These are phyloP conservation scores for Pogonus chalceus DNA, from an alignment of 1,140 invertebrate species.

Conservation along the genomic window DNA sequence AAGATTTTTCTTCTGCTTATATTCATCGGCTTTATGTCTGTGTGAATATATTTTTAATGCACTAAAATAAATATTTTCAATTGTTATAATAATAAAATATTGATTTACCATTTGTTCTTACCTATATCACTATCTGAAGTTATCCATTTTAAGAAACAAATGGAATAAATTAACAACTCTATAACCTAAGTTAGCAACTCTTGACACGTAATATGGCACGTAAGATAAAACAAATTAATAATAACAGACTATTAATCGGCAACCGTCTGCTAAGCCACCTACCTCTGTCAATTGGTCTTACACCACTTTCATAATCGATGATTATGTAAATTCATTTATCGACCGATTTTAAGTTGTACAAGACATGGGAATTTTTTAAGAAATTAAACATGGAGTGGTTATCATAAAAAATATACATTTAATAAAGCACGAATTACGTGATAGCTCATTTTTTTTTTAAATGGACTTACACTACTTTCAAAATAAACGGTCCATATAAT, in stretches of 20 bases:
- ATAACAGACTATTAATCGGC: neutral
- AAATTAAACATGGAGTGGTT: constrained; percentile 8
- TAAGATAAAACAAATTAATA: constrained; percentile 7
- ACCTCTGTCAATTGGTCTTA: constrained; percentile 9
- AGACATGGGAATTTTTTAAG: constrained; percentile 10
- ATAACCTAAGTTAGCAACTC: constrained; percentile 8
- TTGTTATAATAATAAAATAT: constrained; percentile 20
- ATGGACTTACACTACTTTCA: neutral
- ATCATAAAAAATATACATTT: constrained; percentile 11
- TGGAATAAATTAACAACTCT: constrained; percentile 5
- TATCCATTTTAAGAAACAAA: constrained; percentile 14
- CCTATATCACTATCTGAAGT: constrained; percentile 20
- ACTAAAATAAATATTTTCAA: constrained; percentile 21
- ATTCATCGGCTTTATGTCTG: constrained; percentile 20
- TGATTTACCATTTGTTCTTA: constrained; percentile 16
- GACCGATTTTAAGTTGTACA: constrained; percentile 11
- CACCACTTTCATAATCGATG: constrained; percentile 15
- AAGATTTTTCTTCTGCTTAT: constrained; percentile 20
- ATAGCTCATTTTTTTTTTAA: neutral
- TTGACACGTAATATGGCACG: constrained; percentile 3
- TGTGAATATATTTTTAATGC: constrained; percentile 20
- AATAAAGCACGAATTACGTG: constrained; percentile 8
- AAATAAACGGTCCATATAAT: too few relatives aligned
- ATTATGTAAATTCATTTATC: constrained; percentile 13
- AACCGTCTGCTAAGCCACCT: constrained; percentile 2